These are phyloP conservation scores for Betta splendens DNA, from an alignment of 2,797 vertebrate genomes.

Conservation along the genomic window DNA sequence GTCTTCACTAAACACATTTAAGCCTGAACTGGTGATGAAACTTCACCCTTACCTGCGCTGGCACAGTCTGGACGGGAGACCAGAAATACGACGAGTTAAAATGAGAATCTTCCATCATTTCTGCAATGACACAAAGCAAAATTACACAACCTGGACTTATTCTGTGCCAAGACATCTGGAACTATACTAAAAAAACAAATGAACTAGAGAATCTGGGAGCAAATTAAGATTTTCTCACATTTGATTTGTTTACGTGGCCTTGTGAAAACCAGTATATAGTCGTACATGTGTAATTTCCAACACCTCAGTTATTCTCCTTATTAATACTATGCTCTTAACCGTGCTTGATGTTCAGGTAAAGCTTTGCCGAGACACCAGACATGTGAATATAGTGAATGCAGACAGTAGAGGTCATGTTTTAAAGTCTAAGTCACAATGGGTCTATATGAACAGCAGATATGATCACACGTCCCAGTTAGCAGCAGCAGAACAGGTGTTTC, in stretches of 20 bases:
- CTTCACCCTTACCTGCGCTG: conserved; percentile 87
- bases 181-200: background rate
- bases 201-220: too few species aligned
- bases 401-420: background rate
- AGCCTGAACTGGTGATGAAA: too few species aligned
- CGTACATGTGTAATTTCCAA: too few species aligned
- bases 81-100: conserved; percentile 99
- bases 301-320: too few species aligned
- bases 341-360: too few species aligned
- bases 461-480: background rate
- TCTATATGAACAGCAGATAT: background rate
- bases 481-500: background rate
- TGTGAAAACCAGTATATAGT: too few species aligned
- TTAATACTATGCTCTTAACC: too few species aligned
- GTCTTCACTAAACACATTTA: background rate
- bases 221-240: too few species aligned
- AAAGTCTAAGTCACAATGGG: background rate
- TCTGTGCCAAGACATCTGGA: background rate
- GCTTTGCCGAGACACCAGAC: background rate
- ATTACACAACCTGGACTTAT: background rate
- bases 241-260: too few species aligned
- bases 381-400: background rate
- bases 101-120: conserved; percentile 98
- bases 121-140: conserved; percentile 61
- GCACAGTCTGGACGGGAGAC: conserved; percentile 92